Evolutionary conservation across 1,140 invertebrate genomes (phyloP).

Genomic region (Zaprionus ornatus): DNA sequence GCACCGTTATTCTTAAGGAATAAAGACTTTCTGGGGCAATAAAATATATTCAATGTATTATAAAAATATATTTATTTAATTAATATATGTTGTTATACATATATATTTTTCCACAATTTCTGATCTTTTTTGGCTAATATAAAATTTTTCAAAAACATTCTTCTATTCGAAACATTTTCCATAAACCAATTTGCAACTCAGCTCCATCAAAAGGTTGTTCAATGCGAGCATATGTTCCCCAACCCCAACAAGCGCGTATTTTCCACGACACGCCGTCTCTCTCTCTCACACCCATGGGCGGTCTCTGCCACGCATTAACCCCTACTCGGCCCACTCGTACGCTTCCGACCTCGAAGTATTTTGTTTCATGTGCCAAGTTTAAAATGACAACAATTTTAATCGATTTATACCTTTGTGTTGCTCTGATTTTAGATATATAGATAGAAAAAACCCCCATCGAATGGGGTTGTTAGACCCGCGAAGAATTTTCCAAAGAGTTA

Average conservation of each 20-base stretch:
- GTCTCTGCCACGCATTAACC: not conserved
- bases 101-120: not conserved
- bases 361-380: constrained; percentile 78
- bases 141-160: not conserved
- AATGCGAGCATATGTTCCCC: not conserved
- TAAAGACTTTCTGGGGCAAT: no score
- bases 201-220: not conserved
- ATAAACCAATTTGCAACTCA: not conserved
- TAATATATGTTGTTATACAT: not conserved
- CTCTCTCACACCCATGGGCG: not conserved
- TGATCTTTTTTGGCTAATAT: not conserved
- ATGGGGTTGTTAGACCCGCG: not conserved
- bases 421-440: constrained; percentile 39
- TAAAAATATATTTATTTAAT: not conserved
- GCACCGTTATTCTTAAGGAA: no score
- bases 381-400: constrained; percentile 81
- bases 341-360: constrained; percentile 40
- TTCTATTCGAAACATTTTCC: not conserved
- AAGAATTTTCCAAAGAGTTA: not conserved
- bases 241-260: no score
- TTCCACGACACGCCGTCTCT: not conserved
- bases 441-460: not conserved
- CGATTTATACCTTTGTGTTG: constrained; percentile 73
- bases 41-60: no score
- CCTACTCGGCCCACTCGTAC: not conserved